Percentiles rank a stretch among this genome's conserved stretches.
Evolutionary conservation across 1,140 invertebrate species (phyloP).

Genomic region (Nebria ingens): DNA sequence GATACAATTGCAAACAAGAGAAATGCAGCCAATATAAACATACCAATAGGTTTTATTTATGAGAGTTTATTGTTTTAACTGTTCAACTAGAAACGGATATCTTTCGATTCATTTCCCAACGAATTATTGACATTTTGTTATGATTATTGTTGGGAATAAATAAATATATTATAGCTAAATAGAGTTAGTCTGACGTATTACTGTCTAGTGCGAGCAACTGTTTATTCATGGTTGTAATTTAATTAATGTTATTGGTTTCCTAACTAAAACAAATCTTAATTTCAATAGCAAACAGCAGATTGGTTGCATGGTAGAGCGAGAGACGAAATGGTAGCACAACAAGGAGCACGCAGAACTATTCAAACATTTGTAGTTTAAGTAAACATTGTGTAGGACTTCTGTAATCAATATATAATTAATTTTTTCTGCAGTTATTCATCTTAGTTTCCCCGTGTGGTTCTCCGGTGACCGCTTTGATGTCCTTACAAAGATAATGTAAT

Average conservation of each 20-base stretch:
- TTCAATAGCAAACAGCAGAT: background rate
- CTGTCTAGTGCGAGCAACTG: too few species aligned
- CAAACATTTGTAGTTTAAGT: background rate
- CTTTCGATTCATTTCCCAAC: too few species aligned
- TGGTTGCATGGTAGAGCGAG: background rate
- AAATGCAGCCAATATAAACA: too few species aligned
- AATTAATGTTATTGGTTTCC: conserved; percentile 5
- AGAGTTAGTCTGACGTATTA: too few species aligned
- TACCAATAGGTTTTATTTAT: too few species aligned
- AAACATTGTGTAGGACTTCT: background rate
- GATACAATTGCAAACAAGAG: too few species aligned
- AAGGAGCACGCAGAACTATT: background rate
- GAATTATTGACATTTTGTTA: too few species aligned
- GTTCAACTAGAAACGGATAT: too few species aligned
- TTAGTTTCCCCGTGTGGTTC: background rate
- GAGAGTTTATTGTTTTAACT: too few species aligned
- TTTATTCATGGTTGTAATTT: background rate
- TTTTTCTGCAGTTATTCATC: background rate
- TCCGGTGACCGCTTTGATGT: background rate
- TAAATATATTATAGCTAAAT: too few species aligned
- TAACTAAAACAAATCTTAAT: background rate
- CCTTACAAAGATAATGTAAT: background rate
- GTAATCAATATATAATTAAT: conserved; percentile 6
- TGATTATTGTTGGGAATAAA: too few species aligned
- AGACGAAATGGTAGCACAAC: background rate